phyloP scores from a whole-genome alignment of 2,888 invertebrate genomes.

The Tachystola acroxantha region DNA sequence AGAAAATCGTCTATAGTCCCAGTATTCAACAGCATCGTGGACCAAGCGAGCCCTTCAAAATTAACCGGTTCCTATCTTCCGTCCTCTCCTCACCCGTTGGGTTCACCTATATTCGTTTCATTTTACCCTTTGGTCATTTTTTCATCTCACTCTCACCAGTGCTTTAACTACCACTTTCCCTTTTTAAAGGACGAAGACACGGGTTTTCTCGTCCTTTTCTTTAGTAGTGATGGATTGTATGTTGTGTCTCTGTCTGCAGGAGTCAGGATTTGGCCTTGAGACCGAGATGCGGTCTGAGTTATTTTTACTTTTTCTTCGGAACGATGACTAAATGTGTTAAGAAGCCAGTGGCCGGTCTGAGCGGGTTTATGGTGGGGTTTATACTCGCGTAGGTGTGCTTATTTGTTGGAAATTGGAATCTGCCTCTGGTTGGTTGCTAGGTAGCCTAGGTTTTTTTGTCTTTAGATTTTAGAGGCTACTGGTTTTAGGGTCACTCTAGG shows the following conservation, averaged over 20 bases:
- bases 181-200: conserved; percentile 77
- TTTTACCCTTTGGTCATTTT: conserved; percentile 64
- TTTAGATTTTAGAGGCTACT: too few relatives aligned
- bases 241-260: conserved; percentile 35
- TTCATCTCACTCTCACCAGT: conserved; percentile 74
- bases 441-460: background rate
- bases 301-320: conserved; percentile 70
- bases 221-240: conserved; percentile 15
- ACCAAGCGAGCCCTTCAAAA: conserved; percentile 71
- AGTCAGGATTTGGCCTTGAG: conserved; percentile 74
- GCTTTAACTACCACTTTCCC: conserved; percentile 72
- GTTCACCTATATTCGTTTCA: conserved; percentile 31
- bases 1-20: conserved; percentile 46
- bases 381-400: conserved; percentile 9
- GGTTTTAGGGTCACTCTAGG: too few relatives aligned
- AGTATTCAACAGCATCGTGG: conserved; percentile 48
- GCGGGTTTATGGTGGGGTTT: conserved; percentile 19
- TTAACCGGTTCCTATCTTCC: conserved; percentile 64
- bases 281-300: conserved; percentile 67
- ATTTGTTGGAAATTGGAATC: too few relatives aligned
- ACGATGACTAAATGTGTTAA: conserved; percentile 71
- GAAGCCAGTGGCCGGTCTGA: conserved; percentile 41
- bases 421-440: conserved; percentile 3
- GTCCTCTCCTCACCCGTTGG: conserved; percentile 28
- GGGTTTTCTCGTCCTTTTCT: conserved; percentile 31